These are phyloP conservation scores for Papilio aristodemus DNA, from an alignment of 1,140 invertebrate genomes.

Conservation along the genomic window DNA sequence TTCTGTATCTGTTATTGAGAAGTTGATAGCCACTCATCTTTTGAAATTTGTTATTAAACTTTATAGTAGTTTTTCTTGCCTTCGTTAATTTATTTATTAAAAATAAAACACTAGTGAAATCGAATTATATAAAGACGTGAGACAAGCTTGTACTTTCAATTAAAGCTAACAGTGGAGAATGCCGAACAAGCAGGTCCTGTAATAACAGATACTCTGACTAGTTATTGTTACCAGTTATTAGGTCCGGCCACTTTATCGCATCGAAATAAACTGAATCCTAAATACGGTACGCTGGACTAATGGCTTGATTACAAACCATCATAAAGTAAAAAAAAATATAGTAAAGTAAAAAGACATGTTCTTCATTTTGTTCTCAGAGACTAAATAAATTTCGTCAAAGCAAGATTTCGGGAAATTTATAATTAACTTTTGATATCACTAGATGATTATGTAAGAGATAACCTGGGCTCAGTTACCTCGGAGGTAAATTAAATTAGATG, in stretches of 20 bases:
- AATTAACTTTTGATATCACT: slow-evolving; percentile 50
- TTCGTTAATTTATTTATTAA: no score
- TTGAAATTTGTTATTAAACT: no score
- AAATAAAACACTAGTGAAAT: no score
- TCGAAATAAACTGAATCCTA: slow-evolving; percentile 47
- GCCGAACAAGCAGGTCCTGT: slow-evolving; percentile 36
- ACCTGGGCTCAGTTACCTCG: slow-evolving; percentile 37
- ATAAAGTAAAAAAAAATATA: not conserved
- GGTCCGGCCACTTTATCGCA: slow-evolving; percentile 44
- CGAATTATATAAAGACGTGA: slow-evolving; percentile 26
- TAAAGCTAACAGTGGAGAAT: slow-evolving; percentile 40
- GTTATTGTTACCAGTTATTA: slow-evolving; percentile 54
- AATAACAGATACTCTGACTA: slow-evolving; percentile 43
- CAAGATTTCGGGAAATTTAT: slow-evolving; percentile 34
- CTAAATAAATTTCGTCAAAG: not conserved
- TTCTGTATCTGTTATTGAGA: no score
- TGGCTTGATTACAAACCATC: not conserved
- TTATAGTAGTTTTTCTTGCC: no score
- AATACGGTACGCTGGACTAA: slow-evolving; percentile 32
- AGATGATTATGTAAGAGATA: slow-evolving; percentile 43
- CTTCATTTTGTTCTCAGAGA: not conserved
- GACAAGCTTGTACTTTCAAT: slow-evolving; percentile 48
- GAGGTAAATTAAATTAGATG: slow-evolving; percentile 51
- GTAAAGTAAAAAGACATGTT: not conserved
- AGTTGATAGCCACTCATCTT: no score